Conservation (phyloP, 1,140 invertebrate species). For the Dendrolimus punctatus region DNA sequence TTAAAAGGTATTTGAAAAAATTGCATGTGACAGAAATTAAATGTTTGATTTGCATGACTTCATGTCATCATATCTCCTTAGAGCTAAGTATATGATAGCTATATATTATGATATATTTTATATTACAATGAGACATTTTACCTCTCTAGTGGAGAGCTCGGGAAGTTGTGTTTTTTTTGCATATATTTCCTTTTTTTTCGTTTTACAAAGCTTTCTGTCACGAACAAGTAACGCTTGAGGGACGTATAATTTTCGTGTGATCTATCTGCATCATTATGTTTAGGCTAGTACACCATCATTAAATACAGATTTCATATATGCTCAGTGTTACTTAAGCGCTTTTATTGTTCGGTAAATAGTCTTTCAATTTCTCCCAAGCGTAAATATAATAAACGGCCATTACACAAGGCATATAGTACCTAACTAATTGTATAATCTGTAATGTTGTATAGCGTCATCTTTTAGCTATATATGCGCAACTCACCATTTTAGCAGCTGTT, state of each 20-base stretch:
- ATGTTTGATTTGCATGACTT: constrained; percentile 49
- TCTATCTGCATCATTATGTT: constrained; percentile 14
- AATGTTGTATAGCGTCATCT: too few relatives aligned
- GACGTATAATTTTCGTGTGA: constrained; percentile 13
- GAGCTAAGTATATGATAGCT: constrained; percentile 21
- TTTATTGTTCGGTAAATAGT: too few relatives aligned
- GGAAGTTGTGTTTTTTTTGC: constrained; percentile 41
- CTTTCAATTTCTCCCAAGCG: too few relatives aligned
- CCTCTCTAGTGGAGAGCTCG: constrained; percentile 70
- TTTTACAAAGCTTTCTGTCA: constrained; percentile 56
- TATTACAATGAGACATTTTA: constrained; percentile 39
- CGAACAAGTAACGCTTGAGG: constrained; percentile 40
- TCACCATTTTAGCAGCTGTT: too few relatives aligned
- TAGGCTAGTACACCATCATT: too few relatives aligned
- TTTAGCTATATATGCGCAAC: too few relatives aligned
- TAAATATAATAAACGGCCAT: too few relatives aligned
- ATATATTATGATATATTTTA: constrained; percentile 37
- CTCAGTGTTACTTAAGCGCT: too few relatives aligned
- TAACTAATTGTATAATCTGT: too few relatives aligned
- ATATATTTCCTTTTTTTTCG: constrained; percentile 27
- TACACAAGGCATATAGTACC: too few relatives aligned
- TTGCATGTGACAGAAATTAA: constrained; percentile 61
- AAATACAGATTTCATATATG: too few relatives aligned
- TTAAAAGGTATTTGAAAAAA: constrained; percentile 5
- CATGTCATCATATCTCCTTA: constrained; percentile 33